These are phyloP conservation scores for Neopipo cinnamomea DNA, from an alignment of 2,113 vertebrate genomes.

Conservation along the genomic window DNA sequence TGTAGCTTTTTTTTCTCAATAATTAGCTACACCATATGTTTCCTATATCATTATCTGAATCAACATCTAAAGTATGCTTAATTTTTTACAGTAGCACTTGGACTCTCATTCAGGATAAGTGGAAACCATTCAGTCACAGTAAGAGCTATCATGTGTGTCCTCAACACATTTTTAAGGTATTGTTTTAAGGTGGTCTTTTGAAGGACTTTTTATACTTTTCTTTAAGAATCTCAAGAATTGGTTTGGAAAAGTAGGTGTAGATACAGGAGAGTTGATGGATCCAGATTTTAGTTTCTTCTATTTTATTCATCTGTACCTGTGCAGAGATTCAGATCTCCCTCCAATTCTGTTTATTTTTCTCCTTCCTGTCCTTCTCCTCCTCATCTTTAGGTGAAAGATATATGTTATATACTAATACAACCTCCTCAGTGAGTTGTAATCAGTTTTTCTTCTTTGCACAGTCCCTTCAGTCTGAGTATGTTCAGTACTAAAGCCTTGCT, in stretches of 20 bases:
- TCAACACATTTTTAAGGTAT: neutral
- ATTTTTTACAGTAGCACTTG: neutral
- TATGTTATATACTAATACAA: neutral
- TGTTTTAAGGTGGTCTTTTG: neutral
- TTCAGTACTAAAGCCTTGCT: conserved; percentile 86
- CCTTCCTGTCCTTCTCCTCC: neutral
- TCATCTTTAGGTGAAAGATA: neutral
- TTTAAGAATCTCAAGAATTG: neutral
- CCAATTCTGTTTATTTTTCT: neutral
- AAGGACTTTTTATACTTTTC: neutral
- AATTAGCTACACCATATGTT: neutral
- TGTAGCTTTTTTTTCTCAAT: neutral
- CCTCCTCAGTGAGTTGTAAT: conserved; percentile 45
- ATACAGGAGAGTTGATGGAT: neutral
- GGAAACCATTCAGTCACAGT: neutral
- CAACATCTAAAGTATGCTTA: neutral
- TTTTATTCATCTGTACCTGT: neutral
- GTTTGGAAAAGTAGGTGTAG: neutral
- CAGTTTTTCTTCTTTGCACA: conserved; percentile 74
- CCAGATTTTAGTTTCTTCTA: neutral
- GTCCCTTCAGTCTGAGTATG: conserved; percentile 94
- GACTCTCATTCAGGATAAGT: neutral
- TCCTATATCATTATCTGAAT: neutral
- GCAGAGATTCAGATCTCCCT: neutral
- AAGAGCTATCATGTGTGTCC: neutral